phyloP scores from a whole-genome alignment of 2,888 invertebrate genomes.

The Arctia plantaginis region DNA sequence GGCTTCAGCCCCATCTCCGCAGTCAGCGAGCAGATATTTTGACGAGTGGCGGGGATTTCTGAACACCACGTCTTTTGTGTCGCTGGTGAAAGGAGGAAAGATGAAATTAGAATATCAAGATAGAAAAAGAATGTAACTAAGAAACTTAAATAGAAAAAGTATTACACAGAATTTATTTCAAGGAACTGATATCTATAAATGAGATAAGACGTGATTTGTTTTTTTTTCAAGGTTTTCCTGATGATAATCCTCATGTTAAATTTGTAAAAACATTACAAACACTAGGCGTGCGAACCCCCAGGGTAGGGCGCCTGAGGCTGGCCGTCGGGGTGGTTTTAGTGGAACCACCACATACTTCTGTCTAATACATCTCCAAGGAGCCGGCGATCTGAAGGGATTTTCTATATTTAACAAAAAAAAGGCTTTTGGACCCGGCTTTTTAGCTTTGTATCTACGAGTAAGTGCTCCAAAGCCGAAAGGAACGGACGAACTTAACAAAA shows the following conservation, averaged over 20 bases:
- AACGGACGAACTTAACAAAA: no score
- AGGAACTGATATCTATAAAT: no score
- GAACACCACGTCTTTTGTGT: slow-evolving; percentile 72
- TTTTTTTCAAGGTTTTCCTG: no score
- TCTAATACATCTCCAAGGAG: no score
- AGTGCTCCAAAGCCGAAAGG: no score
- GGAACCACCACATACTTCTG: no score
- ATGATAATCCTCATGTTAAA: neutral
- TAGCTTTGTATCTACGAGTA: no score
- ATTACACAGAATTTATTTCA: neutral
- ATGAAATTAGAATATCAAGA: slow-evolving; percentile 1
- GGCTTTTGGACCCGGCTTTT: no score
- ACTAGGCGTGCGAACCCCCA: no score
- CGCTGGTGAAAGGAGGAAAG: slow-evolving; percentile 57
- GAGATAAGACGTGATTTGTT: no score
- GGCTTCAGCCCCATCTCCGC: slow-evolving; percentile 81
- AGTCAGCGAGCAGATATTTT: slow-evolving; percentile 70
- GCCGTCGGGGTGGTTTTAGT: neutral
- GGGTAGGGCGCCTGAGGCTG: neutral
- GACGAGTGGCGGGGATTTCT: slow-evolving; percentile 69
- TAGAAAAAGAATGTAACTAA: neutral
- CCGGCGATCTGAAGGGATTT: no score
- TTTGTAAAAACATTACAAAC: neutral
- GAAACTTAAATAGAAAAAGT: neutral
- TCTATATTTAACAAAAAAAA: no score